Conservation (phyloP, 2,888 invertebrate species). For the Cybosia mesomella region DNA sequence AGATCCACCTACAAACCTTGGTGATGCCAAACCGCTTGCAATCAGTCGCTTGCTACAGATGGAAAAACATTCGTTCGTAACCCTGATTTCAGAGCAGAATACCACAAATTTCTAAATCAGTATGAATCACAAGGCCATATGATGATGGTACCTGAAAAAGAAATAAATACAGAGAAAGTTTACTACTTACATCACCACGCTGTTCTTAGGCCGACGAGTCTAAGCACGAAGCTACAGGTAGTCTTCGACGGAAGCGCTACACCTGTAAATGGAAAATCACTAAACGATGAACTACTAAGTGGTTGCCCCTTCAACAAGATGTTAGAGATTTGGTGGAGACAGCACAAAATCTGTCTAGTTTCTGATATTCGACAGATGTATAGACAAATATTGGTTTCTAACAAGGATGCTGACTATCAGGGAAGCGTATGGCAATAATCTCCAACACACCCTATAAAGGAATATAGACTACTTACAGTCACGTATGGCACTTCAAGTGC, state of each 20-base stretch:
- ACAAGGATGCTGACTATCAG: no score
- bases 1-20: neutral
- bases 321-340: neutral
- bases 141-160: neutral
- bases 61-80: neutral
- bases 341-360: no score
- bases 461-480: neutral
- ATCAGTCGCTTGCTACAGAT: neutral
- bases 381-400: no score
- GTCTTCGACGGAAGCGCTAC: no score
- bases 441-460: no score
- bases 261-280: neutral
- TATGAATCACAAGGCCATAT: neutral
- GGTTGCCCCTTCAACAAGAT: neutral
- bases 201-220: no score
- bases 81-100: neutral
- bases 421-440: no score
- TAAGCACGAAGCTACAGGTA: no score
- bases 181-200: conserved; percentile 1
- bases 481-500: neutral
- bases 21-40: neutral
- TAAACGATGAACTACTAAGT: neutral
- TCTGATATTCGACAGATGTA: no score
- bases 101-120: neutral
- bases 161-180: neutral